These are phyloP conservation scores for Heliconius nattereri DNA, from an alignment of 1,140 invertebrate genomes.

Conservation along the genomic window DNA sequence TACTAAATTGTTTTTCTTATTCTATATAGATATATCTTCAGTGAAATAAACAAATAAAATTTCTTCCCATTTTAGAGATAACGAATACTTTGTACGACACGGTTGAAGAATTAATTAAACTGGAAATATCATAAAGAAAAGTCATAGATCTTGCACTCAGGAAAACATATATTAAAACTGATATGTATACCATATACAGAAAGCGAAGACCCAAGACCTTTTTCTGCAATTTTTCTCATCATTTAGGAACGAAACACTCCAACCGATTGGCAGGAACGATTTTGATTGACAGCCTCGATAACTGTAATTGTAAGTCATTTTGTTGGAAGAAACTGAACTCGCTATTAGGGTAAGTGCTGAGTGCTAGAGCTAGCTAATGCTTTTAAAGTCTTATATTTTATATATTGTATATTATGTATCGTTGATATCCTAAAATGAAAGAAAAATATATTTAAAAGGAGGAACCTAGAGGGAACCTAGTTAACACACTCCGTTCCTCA, in stretches of 20 bases:
- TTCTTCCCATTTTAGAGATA: too few species aligned
- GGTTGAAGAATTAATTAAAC: too few species aligned
- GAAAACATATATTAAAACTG: neutral
- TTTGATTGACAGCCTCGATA: slow-evolving; percentile 13
- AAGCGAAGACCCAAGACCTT: neutral
- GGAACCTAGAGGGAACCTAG: too few species aligned
- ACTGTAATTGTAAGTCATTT: neutral
- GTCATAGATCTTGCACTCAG: too few species aligned
- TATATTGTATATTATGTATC: neutral
- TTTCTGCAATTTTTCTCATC: neutral
- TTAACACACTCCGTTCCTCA: too few species aligned
- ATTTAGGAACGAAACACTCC: slow-evolving; percentile 10
- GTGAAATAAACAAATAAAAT: too few species aligned
- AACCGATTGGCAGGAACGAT: neutral
- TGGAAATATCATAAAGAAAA: too few species aligned
- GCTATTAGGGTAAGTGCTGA: neutral
- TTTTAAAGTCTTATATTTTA: neutral
- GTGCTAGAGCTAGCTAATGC: neutral
- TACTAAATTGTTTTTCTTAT: too few species aligned
- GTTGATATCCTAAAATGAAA: too few species aligned
- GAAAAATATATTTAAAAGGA: too few species aligned
- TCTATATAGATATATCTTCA: too few species aligned
- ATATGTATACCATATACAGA: neutral
- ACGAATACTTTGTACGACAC: too few species aligned
- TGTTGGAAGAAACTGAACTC: neutral